Evolutionary conservation across 2,113 vertebrate genomes (phyloP).

Genomic region (Aldabrachelys gigantea): DNA sequence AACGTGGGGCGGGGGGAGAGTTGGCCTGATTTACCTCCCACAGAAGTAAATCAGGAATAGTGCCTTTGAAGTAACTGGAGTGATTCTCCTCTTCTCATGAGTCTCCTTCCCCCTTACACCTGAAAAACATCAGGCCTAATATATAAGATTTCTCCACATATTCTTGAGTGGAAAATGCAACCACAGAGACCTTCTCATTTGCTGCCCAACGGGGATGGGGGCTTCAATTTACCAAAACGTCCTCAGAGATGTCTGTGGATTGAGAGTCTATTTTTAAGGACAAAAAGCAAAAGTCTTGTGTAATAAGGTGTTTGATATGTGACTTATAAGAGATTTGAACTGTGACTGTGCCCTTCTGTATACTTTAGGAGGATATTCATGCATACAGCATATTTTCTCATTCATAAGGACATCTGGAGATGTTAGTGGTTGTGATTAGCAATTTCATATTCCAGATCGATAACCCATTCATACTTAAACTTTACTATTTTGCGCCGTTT

Average conservation of each 20-base stretch:
- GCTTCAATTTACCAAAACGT: neutral
- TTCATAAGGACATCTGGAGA: neutral
- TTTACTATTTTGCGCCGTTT: too few species aligned
- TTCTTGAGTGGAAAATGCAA: neutral
- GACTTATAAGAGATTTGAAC: too few species aligned
- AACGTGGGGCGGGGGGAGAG: neutral
- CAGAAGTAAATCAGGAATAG: neutral
- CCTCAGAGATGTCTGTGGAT: neutral
- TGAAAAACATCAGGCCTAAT: neutral
- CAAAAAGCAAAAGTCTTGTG: neutral
- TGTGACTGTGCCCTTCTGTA: too few species aligned
- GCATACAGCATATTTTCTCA: neutral
- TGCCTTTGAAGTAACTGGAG: neutral
- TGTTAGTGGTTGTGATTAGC: neutral
- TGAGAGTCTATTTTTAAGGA: neutral
- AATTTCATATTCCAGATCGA: neutral
- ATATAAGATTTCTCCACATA: neutral
- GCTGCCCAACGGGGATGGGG: rapidly evolving
- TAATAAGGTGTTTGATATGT: neutral
- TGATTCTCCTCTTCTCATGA: neutral
- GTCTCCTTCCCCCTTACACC: neutral
- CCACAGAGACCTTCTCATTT: neutral
- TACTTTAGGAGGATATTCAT: neutral
- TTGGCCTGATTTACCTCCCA: neutral
- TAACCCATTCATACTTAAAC: too few species aligned